Conservation (phyloP, 2,113 vertebrate species). For the Nothocercus julius region DNA sequence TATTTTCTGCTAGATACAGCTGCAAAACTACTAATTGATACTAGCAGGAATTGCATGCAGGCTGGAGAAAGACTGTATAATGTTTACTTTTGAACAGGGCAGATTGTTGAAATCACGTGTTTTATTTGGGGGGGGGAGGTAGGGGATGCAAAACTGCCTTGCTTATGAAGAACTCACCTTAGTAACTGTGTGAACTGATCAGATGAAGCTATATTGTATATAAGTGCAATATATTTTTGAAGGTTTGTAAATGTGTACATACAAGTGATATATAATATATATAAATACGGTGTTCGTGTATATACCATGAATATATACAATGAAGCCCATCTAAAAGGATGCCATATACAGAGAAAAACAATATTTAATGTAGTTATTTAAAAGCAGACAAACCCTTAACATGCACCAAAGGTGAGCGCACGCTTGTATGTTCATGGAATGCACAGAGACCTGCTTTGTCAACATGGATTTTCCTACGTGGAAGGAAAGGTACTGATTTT, state of each 20-base stretch:
- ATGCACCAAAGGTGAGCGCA: slow-evolving; percentile 29
- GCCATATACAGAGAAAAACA: slow-evolving; percentile 20
- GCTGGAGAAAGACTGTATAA: slow-evolving; percentile 33
- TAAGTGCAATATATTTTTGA: slow-evolving; percentile 82
- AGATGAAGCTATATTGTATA: slow-evolving; percentile 74
- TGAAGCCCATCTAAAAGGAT: slow-evolving; percentile 49
- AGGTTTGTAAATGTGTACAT: slow-evolving; percentile 84
- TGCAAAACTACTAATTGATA: slow-evolving; percentile 10
- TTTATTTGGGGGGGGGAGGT: neutral
- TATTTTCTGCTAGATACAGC: slow-evolving; percentile 31
- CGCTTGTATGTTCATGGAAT: neutral
- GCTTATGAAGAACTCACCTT: slow-evolving; percentile 71
- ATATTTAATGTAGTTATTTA: slow-evolving; percentile 58
- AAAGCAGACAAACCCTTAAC: slow-evolving; percentile 19
- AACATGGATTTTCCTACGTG: neutral
- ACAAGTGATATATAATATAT: slow-evolving; percentile 76
- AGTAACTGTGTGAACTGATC: slow-evolving; percentile 52
- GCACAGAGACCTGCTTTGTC: neutral
- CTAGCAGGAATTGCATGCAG: slow-evolving; percentile 28
- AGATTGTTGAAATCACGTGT: slow-evolving; percentile 35
- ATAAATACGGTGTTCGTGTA: slow-evolving; percentile 64
- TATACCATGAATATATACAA: slow-evolving; percentile 49
- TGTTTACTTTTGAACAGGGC: slow-evolving; percentile 65
- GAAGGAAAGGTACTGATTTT: neutral
- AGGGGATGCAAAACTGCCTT: slow-evolving; percentile 55